Conservation (phyloP, 2,888 invertebrate species). For the Scaptomyza parva region DNA sequence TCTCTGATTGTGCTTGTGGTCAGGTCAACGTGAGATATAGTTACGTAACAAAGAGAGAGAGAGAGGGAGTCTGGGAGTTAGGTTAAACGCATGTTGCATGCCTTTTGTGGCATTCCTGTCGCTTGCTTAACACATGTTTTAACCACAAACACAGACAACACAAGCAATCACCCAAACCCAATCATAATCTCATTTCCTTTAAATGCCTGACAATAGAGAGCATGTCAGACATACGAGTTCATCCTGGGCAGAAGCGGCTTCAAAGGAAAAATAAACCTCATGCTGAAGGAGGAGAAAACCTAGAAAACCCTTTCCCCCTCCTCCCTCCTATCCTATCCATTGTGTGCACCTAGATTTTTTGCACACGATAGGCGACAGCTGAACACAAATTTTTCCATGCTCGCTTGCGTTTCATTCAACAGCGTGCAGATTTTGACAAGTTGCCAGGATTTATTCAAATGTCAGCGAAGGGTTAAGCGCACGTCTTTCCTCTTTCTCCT, state of each 20-base stretch:
- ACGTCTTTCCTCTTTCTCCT: constrained; percentile 9
- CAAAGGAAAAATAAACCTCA: constrained; percentile 31
- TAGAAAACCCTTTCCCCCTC: neutral
- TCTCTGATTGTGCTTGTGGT: no score
- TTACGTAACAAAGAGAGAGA: no score
- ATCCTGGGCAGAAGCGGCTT: constrained; percentile 33
- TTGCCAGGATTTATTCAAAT: constrained; percentile 78
- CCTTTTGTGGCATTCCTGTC: constrained; percentile 47
- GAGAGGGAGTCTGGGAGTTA: no score
- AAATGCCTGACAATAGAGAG: constrained; percentile 64
- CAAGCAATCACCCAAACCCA: constrained; percentile 1
- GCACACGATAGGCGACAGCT: constrained; percentile 78
- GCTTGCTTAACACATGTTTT: constrained; percentile 67
- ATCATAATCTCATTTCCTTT: constrained; percentile 57
- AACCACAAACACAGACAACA: neutral
- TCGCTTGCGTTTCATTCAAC: constrained; percentile 48
- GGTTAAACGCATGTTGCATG: constrained; percentile 20
- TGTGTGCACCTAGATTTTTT: constrained; percentile 57
- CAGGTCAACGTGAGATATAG: no score
- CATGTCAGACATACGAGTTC: constrained; percentile 51
- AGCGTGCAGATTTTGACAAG: constrained; percentile 74
- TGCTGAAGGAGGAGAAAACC: constrained; percentile 1
- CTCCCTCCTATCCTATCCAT: constrained; percentile 1
- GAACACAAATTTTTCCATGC: constrained; percentile 77
- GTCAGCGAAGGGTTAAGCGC: constrained; percentile 73